Base-by-base conservation (phyloP, 2,888 invertebrate species). In the Lasius fuliginosus region DNA sequence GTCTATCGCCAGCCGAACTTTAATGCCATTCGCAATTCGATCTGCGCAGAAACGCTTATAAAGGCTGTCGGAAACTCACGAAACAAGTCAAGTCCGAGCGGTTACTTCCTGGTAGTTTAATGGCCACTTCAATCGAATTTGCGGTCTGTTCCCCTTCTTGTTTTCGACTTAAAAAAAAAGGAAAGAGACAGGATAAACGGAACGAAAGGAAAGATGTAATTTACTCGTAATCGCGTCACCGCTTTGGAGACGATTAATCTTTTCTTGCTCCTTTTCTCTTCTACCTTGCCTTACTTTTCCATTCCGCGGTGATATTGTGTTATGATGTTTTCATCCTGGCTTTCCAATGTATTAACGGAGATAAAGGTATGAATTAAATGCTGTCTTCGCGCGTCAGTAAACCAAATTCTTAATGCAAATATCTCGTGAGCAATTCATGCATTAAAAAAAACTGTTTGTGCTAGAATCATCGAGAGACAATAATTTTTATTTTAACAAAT, bases 221-320 rank as follows among this genome's bases (percentile, higher is more conserved):
- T 90, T 90, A 91, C 89, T 83, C 86, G 89, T 91, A 91, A 91
- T 90, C 90, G 90, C 89, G 90, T 90, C 91, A 91, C 89, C 91
- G 87, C 87, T 89, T 88, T 87, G 85, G 83, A 85, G 65, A 75
- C 89, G 90, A 91, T 91, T 91, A 91, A 90, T 91, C 86, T 87
- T 84, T 82, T 82, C 73, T 87, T 83, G 81, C 76, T 84, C 73
- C 83, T 77, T 85, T 86, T 85, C 77, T 36, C 68, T 83, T 68
- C 74, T 49, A 67, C 42, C 65, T 87, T 49, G 62, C 42, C 68
- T 90, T 84, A 88, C 76, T 86, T 75, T 84, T 60, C 68, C 67
- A 33, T 58, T 73, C 18, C 64, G 15, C 30, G 67, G 36, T 64
- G 75, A 87, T 84, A 82, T 81, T 82, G 81, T 74, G 69, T 84